These are phyloP conservation scores for Pangasianodon hypophthalmus DNA, from an alignment of 2,113 vertebrate species.

Conservation along the genomic window DNA sequence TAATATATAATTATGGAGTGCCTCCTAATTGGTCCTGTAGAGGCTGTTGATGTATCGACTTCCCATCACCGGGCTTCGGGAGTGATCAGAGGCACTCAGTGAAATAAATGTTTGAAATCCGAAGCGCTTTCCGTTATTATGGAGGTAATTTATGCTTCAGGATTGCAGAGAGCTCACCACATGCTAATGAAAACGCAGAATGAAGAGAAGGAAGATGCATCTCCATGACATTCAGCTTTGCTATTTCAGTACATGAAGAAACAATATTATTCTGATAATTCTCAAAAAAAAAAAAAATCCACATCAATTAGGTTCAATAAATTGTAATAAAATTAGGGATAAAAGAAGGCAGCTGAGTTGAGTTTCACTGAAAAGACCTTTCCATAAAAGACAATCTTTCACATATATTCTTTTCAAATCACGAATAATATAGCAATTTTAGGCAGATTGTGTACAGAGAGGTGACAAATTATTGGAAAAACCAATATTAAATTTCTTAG, in stretches of 20 bases:
- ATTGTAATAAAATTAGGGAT: neutral
- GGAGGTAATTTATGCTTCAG: slow-evolving; percentile 44
- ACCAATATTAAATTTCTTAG: neutral
- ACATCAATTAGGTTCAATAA: neutral
- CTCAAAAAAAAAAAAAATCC: neutral
- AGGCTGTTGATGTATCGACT: slow-evolving; percentile 57
- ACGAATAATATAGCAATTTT: neutral
- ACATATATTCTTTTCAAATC: neutral
- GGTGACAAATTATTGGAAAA: neutral
- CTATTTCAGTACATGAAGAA: neutral
- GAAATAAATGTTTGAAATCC: slow-evolving; percentile 58
- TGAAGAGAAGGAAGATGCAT: slow-evolving; percentile 19
- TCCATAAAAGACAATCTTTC: neutral
- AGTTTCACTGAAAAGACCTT: neutral
- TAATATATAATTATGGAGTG: slow-evolving; percentile 35
- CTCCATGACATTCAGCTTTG: neutral
- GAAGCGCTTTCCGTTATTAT: slow-evolving; percentile 53
- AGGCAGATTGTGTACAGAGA: neutral
- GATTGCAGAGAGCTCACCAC: slow-evolving; percentile 24
- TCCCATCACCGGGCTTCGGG: slow-evolving; percentile 47
- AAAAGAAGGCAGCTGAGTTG: neutral
- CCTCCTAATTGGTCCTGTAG: slow-evolving; percentile 59
- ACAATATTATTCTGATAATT: neutral
- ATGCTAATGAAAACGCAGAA: slow-evolving; percentile 27
- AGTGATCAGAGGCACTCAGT: slow-evolving; percentile 45